Evolutionary conservation across 64 coral and sea anemone species (phyloP), one percentile per base, ranked within the genome.

Genomic region (Porites australiensis): DNA sequence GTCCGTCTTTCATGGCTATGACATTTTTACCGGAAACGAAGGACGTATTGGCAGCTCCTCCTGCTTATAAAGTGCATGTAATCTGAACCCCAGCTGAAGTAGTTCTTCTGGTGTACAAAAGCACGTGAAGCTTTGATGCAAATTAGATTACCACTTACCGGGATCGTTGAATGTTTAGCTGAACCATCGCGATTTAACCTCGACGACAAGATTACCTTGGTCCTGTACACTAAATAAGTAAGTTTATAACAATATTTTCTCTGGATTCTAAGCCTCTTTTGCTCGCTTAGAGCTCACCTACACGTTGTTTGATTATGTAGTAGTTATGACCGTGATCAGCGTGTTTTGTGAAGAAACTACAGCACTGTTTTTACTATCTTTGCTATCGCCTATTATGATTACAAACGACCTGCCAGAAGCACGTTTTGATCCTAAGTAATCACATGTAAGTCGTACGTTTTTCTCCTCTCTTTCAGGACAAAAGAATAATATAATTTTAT

Each of bases 341-440:
- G 81, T 68, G 81, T n/a, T 68, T 68, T 84, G 46, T 68, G 62
- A 84, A 84, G n/a, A 13, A 84, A 45, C 66, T 70, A 22, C 15
- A 80, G 22, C 44, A 2, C 8, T 43, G 18, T 65, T 49, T 10
- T 52, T 67, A 69, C 47, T 49, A 47, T 2, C 47, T 50, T 64
- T 51, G 47, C 46, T 76, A 76, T 76, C 15, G 46, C 47, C 50
- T 74, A 48, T 62, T 81, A 61, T 81, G 14, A 81, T 23, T 57
- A 1, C 7, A 57, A 57, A 57, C 54, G 54, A 44, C 27, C 27
- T 77, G 74, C 16, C 47, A 51, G 3, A 77, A 52, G 46, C 57
- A 62, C 78, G 78, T 81, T 62, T 62, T 61, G 55, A 81, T 63
- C 63, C 5, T 23, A 61, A 62, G 14, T 55, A 16, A 8, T 44